Base-by-base conservation (phyloP, 2,888 invertebrate genomes). In the Kryphioiulus occultus region DNA sequence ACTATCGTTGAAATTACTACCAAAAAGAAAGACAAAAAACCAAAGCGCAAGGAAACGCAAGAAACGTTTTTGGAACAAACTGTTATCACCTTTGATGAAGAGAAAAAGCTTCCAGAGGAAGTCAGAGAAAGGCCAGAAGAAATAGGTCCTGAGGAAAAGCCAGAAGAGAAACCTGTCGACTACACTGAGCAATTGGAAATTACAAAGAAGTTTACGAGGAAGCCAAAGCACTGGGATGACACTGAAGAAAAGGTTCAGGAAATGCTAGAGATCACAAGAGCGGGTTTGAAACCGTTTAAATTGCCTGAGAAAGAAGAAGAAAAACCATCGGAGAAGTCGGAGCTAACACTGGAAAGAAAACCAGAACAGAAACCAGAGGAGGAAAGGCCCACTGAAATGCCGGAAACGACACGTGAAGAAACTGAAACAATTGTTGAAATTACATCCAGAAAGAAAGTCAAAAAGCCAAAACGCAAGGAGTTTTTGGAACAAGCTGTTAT, bases 281-380 rank as follows among this genome's bases (percentile, higher is more conserved):
- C 86, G 39, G 88, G 88, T 88, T 53, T 89, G 39, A 87, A 88
- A 83, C 84, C 86, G 22, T 35, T 84, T 35, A 3, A 68, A 26
- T 68, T 68, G 26, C 59, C 86, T 78, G n/a, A 86, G n/a, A 86
- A 44, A 47, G 32, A 22, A 15, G 44, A 87, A 44, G 78, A 83
- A 0, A 83, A 35, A 83, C 35, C 35, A 35, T 35, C 7, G 35
- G 35, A 35, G 2, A 35, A 35, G 7, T 35, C 35, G 35, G 35
- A 4, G 7, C 7, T 35, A 7, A 35, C 35, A 35, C 7, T 35
- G 35, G 35, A 35, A 35, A 35, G 35, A 35, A 35, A 35, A 35
- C 35, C 35, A 35, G 35, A 35, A 35, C 3, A 4, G 35, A 35
- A 35, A 35, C 35, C 35, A 4, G 35, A 35, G 35, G 35, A 35